Conservation (phyloP, 2,113 vertebrate genomes). For the Pachyramphus minor region DNA sequence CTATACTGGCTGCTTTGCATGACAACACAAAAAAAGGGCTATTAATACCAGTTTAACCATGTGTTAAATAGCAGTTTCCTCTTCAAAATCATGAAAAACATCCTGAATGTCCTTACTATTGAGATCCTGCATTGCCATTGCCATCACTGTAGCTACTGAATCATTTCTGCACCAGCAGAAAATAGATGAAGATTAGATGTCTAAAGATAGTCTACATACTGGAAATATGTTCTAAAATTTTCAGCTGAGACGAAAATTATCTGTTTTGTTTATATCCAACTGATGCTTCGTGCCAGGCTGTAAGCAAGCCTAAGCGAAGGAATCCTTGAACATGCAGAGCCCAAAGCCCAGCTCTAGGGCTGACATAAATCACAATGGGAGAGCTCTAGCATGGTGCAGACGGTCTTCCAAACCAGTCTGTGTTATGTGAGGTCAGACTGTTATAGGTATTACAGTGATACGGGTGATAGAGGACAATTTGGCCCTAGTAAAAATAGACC, state of each 20-base stretch:
- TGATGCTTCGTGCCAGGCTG: rapidly evolving
- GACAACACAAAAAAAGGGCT: not conserved
- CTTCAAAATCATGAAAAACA: too few species aligned
- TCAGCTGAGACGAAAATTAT: not conserved
- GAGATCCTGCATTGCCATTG: not conserved
- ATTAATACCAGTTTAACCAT: not conserved
- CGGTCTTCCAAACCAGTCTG: not conserved
- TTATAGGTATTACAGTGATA: not conserved
- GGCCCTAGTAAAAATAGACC: not conserved
- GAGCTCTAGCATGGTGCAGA: rapidly evolving
- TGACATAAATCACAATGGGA: rapidly evolving
- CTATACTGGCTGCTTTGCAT: not conserved
- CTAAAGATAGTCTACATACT: not conserved
- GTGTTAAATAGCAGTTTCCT: too few species aligned
- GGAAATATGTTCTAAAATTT: not conserved
- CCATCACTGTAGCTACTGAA: not conserved
- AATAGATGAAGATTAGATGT: not conserved
- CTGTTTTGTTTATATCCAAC: not conserved
- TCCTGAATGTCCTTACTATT: not conserved
- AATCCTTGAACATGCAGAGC: not conserved
- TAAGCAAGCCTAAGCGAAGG: not conserved
- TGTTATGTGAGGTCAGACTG: not conserved
- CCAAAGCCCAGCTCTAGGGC: not conserved
- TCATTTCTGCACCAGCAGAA: not conserved
- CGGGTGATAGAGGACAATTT: not conserved